Evolutionary conservation across 2,797 vertebrate genomes (phyloP).

Genomic region (Miopithecus talapoin): DNA sequence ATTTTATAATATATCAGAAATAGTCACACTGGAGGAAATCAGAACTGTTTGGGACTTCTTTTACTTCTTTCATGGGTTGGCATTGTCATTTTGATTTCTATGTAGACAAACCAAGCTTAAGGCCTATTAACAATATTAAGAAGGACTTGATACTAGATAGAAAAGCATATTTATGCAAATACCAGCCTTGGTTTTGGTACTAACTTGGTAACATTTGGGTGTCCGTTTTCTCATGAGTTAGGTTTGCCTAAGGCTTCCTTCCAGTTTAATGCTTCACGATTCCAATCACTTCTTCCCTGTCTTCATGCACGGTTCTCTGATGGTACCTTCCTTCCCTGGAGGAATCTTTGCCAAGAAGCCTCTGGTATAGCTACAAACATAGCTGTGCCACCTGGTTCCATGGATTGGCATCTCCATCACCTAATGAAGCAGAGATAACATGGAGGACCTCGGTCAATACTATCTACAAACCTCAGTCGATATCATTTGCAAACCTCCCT

Average conservation of each 20-base stretch:
- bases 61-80: constrained; percentile 24
- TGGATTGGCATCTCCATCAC: constrained; percentile 1
- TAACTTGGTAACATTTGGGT: not conserved
- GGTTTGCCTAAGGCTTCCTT: constrained; percentile 22
- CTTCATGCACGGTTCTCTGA: not conserved
- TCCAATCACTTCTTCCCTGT: not conserved
- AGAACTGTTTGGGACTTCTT: constrained; percentile 31
- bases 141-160: not conserved
- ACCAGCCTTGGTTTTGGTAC: not conserved
- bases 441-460: not conserved
- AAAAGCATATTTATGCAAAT: not conserved
- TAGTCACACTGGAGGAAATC: not conserved
- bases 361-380: constrained; percentile 11
- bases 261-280: not conserved
- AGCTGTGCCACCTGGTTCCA: not conserved
- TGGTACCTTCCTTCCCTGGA: not conserved
- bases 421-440: not conserved
- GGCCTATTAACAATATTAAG: constrained; percentile 19
- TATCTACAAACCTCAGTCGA: not conserved
- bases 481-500: not conserved
- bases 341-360: not conserved
- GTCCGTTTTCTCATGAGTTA: constrained; percentile 24
- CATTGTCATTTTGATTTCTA: constrained; percentile 45
- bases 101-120: constrained; percentile 7
- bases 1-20: constrained; percentile 48